Evolutionary conservation across 2,113 vertebrate genomes (phyloP).

Genomic region (Stictonetta naevosa): DNA sequence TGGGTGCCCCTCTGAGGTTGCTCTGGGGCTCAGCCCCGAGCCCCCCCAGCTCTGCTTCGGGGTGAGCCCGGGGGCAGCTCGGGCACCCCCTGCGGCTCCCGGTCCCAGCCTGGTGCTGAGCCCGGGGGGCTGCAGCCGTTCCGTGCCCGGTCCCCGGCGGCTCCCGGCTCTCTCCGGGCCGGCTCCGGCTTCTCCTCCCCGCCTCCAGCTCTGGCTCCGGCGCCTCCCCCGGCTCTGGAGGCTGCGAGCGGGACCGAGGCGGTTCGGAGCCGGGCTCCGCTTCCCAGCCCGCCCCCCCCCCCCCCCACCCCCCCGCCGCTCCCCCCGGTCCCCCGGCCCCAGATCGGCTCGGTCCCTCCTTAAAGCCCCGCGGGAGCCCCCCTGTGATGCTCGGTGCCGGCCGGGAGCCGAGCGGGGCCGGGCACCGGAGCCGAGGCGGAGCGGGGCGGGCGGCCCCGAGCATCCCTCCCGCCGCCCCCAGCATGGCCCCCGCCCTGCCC

Average conservation of each 20-base stretch:
- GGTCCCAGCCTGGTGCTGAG: background rate
- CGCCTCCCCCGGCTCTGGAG: background rate
- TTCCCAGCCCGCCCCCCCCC: too few relatives aligned
- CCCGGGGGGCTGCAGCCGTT: background rate
- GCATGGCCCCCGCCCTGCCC: background rate
- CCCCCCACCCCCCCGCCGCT: background rate
- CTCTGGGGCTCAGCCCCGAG: background rate
- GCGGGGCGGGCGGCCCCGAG: background rate
- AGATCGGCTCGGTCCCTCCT: constrained; percentile 36
- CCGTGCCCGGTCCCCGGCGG: background rate
- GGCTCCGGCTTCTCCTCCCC: background rate
- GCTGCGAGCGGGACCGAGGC: background rate
- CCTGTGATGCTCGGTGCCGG: constrained; percentile 43
- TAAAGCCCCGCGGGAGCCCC: background rate
- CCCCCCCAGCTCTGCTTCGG: background rate
- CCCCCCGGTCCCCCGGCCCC: background rate
- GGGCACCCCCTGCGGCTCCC: background rate
- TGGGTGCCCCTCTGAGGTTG: background rate
- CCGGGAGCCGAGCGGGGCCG: background rate
- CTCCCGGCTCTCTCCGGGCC: background rate
- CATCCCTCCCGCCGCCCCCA: background rate
- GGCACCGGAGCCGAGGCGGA: background rate
- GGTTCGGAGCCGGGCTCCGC: background rate
- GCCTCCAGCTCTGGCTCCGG: background rate
- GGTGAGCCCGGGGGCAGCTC: too few relatives aligned